Evolutionary conservation across 2,113 vertebrate genomes (phyloP).

Genomic region (Menidia beryllina): DNA sequence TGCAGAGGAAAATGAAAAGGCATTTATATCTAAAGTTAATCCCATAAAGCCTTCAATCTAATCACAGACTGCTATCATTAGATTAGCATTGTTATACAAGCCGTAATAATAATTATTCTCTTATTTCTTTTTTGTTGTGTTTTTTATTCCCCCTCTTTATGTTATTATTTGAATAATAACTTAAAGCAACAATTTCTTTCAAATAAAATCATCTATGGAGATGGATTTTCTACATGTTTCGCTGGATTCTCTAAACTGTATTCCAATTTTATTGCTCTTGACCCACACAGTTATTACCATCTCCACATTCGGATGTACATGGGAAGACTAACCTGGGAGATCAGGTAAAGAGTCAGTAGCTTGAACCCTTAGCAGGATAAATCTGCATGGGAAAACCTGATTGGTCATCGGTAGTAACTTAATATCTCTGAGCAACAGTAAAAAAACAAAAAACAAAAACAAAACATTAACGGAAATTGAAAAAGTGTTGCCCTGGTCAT

Average conservation of each 20-base stretch:
- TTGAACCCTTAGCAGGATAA: neutral
- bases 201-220: too few species aligned
- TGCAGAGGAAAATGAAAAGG: conserved; percentile 33
- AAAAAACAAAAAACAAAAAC: neutral
- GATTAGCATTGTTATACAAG: too few species aligned
- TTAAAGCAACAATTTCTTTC: too few species aligned
- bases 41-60: neutral
- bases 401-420: neutral
- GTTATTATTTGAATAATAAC: too few species aligned
- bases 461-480: too few species aligned
- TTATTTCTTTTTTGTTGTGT: too few species aligned
- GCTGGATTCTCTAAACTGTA: too few species aligned
- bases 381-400: conserved; percentile 6
- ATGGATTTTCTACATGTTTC: too few species aligned
- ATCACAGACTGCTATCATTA: neutral
- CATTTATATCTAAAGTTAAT: neutral
- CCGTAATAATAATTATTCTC: too few species aligned
- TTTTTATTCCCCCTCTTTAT: too few species aligned
- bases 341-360: neutral
- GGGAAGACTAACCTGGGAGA: neutral
- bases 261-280: neutral
- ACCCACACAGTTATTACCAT: neutral
- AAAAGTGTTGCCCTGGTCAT: neutral
- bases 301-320: neutral
- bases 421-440: neutral